These are phyloP conservation scores for Ricordea florida DNA, from an alignment of 92 coral and sea anemone genomes.

Conservation along the genomic window DNA sequence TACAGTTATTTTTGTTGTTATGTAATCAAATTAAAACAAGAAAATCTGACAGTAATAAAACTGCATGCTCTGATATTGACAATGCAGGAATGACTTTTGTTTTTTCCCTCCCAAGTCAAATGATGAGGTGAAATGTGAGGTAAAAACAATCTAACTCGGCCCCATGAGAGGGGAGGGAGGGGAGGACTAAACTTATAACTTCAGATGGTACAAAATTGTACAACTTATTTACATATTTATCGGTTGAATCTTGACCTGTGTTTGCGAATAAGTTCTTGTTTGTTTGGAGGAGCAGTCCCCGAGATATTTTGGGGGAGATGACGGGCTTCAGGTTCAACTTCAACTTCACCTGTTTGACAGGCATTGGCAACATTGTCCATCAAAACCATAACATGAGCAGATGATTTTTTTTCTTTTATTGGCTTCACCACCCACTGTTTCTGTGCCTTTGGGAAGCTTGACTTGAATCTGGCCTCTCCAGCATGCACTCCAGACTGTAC, in stretches of 20 bases:
- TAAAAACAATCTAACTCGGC: too few relatives aligned
- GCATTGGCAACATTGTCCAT: constrained; percentile 20
- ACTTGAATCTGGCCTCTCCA: constrained; percentile 36
- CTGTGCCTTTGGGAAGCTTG: constrained; percentile 40
- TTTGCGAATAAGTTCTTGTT: constrained; percentile 12
- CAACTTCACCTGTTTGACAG: constrained; percentile 18
- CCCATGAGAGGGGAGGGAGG: too few relatives aligned
- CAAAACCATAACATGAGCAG: constrained; percentile 17
- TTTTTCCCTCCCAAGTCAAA: too few relatives aligned
- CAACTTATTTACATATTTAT: neutral
- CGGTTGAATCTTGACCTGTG: constrained; percentile 33
- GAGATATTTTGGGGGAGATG: constrained; percentile 34
- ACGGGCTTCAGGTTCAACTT: neutral
- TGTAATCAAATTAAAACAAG: too few relatives aligned
- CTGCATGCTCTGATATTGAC: too few relatives aligned
- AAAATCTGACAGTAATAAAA: too few relatives aligned
- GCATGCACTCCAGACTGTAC: constrained; percentile 18
- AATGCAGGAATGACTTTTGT: too few relatives aligned
- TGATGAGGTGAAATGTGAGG: too few relatives aligned
- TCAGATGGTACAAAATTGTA: too few relatives aligned
- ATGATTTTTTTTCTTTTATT: constrained; percentile 15
- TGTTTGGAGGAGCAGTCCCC: constrained; percentile 20
- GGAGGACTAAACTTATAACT: too few relatives aligned
- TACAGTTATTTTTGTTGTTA: too few relatives aligned
- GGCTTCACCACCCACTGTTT: constrained; percentile 61